Evolutionary conservation across 2,888 invertebrate genomes (phyloP).

Genomic region (Scelioninae gen. 1): DNA sequence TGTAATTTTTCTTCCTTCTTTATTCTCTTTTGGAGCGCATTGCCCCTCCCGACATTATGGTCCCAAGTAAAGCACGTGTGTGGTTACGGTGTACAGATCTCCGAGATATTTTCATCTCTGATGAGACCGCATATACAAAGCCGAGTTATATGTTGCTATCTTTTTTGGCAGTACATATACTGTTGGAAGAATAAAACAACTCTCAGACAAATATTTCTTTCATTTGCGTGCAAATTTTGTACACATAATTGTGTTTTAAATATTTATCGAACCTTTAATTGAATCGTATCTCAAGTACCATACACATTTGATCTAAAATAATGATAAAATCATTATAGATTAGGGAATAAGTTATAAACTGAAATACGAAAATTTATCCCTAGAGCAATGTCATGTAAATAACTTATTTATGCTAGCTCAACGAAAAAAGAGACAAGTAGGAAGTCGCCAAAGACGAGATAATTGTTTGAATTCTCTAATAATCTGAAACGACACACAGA

Average conservation of each 20-base stretch:
- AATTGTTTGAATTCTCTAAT: no score
- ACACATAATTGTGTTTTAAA: no score
- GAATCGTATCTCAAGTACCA: neutral
- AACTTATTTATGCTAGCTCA: conserved; percentile 27
- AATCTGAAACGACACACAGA: no score
- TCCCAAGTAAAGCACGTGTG: conserved; percentile 65
- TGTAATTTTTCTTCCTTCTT: conserved; percentile 77
- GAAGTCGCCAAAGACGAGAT: no score
- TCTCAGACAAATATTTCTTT: no score
- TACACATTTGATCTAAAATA: conserved; percentile 13
- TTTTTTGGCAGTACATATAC: no score
- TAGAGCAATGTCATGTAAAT: conserved; percentile 27
- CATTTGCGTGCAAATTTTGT: no score
- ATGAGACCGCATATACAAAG: conserved; percentile 31
- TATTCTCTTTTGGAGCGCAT: conserved; percentile 54
- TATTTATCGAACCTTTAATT: no score
- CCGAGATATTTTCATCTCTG: conserved; percentile 65
- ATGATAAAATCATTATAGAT: conserved; percentile 44
- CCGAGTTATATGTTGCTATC: no score
- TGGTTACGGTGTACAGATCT: conserved; percentile 59
- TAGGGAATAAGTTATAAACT: no score
- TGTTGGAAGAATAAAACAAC: no score
- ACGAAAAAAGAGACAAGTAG: no score
- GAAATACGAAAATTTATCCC: conserved; percentile 42
- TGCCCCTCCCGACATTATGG: conserved; percentile 54